Conservation (phyloP, 2,888 invertebrate genomes). For the Colostygia pectinataria region DNA sequence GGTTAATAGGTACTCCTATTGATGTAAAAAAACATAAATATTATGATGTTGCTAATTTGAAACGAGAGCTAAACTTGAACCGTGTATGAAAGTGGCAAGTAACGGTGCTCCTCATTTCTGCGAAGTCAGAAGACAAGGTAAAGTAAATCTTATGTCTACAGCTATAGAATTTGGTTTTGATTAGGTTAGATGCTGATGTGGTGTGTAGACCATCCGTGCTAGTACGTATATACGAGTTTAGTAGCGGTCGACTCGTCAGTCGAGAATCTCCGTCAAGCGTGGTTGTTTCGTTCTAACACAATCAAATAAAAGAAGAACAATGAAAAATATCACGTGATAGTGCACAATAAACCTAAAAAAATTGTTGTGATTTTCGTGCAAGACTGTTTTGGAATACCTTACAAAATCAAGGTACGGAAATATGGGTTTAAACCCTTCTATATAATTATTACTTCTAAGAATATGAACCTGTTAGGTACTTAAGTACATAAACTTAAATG, state of each 20-base stretch:
- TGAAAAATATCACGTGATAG: slow-evolving; percentile 36
- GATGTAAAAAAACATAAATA: slow-evolving; percentile 28
- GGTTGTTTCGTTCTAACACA: slow-evolving; percentile 25
- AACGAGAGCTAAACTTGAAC: slow-evolving; percentile 29
- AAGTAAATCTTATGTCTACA: slow-evolving; percentile 15
- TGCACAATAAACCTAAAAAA: slow-evolving; percentile 8
- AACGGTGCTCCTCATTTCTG: slow-evolving; percentile 31
- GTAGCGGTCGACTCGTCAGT: slow-evolving; percentile 32
- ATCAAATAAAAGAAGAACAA: slow-evolving; percentile 18
- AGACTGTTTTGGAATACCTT: slow-evolving; percentile 18
- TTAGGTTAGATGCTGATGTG: slow-evolving; percentile 19
- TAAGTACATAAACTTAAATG: no score
- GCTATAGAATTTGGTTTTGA: slow-evolving; percentile 15
- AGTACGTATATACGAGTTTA: slow-evolving; percentile 38
- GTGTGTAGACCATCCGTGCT: slow-evolving; percentile 25
- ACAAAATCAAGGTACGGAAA: slow-evolving; percentile 27
- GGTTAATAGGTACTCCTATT: slow-evolving; percentile 30
- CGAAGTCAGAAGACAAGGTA: neutral
- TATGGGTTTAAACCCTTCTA: no score
- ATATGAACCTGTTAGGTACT: no score
- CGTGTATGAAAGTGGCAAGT: slow-evolving; percentile 30
- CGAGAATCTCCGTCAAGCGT: slow-evolving; percentile 30
- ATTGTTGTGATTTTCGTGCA: slow-evolving; percentile 23
- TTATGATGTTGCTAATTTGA: slow-evolving; percentile 25
- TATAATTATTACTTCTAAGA: no score